Conservation (phyloP, 2,113 vertebrate genomes). For the Psilopogon haemacephalus region DNA sequence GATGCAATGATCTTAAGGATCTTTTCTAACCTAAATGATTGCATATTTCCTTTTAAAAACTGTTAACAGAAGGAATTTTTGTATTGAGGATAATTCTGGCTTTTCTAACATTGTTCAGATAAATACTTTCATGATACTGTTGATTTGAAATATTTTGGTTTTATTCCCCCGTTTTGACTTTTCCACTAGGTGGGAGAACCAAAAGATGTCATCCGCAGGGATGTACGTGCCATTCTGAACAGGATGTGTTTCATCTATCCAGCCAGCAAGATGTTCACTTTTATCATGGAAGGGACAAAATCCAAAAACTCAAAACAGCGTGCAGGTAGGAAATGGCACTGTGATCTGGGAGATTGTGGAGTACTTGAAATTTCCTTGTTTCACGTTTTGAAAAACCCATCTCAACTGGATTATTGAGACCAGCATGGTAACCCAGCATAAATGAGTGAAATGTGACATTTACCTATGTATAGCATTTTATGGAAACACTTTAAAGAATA, state of each 20-base stretch:
- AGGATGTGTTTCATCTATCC: constrained; percentile 95
- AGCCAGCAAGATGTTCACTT: constrained; percentile 95
- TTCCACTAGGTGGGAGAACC: constrained; percentile 90
- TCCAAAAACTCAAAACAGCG: constrained; percentile 98
- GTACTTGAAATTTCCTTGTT: not conserved
- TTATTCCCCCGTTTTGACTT: not conserved
- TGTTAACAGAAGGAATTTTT: not conserved
- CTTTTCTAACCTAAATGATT: not conserved
- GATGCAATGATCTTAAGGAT: not conserved
- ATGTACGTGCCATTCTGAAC: constrained; percentile 91
- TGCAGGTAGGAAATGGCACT: constrained; percentile 78
- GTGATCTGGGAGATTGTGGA: not conserved
- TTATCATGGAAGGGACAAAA: constrained; percentile 97
- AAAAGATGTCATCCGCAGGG: constrained; percentile 94
- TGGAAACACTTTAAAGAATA: not conserved
- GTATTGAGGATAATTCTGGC: not conserved
- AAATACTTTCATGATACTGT: not conserved
- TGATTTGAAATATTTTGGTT: not conserved
- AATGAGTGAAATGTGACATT: not conserved
- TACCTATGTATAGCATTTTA: not conserved
- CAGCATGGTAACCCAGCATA: too few relatives aligned
- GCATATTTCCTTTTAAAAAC: not conserved
- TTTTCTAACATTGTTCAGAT: not conserved
- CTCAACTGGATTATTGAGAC: too few relatives aligned
- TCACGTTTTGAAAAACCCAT: not conserved